A percentile compares a stretch with the other conserved stretches of the same genome.
phyloP scores from a whole-genome alignment of 2,113 vertebrate genomes.

The Engystomops pustulosus region DNA sequence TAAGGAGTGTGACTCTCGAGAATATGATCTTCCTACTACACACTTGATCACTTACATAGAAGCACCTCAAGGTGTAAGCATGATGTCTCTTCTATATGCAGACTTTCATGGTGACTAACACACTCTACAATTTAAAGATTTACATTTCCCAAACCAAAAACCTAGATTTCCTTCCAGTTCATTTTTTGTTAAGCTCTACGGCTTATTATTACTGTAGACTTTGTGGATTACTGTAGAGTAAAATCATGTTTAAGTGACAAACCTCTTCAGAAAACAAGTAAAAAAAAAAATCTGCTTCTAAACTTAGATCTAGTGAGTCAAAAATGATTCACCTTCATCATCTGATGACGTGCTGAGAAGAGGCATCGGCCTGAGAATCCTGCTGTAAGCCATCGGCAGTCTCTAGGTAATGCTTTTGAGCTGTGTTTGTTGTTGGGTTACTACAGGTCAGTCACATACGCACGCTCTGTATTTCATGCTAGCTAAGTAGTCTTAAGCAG shows the following conservation, averaged over 20 bases:
- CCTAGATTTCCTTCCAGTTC: no score
- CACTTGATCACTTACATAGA: no score
- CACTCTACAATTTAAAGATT: no score
- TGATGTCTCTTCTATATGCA: no score
- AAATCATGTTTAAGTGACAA: background rate
- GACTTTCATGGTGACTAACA: no score
- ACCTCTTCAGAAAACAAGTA: constrained; percentile 1
- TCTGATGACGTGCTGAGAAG: background rate
- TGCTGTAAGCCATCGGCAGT: background rate
- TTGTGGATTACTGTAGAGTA: background rate
- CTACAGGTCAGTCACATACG: constrained; percentile 37
- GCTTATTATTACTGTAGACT: no score
- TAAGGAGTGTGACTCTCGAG: no score
- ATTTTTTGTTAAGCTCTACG: background rate
- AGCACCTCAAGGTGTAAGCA: no score
- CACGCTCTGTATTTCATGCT: constrained; percentile 3
- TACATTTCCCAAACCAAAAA: no score
- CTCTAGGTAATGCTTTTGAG: constrained; percentile 7
- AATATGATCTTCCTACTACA: no score
- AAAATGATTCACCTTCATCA: background rate
- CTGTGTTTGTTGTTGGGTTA: constrained; percentile 22
- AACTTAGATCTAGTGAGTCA: background rate
- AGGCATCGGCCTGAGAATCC: background rate
- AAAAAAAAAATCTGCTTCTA: background rate
- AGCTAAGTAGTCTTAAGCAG: constrained; percentile 27